Evolutionary conservation across 2,113 vertebrate genomes (phyloP), one percentile per base, ranked within the genome.

Genomic region (Macquaria ambigua): DNA sequence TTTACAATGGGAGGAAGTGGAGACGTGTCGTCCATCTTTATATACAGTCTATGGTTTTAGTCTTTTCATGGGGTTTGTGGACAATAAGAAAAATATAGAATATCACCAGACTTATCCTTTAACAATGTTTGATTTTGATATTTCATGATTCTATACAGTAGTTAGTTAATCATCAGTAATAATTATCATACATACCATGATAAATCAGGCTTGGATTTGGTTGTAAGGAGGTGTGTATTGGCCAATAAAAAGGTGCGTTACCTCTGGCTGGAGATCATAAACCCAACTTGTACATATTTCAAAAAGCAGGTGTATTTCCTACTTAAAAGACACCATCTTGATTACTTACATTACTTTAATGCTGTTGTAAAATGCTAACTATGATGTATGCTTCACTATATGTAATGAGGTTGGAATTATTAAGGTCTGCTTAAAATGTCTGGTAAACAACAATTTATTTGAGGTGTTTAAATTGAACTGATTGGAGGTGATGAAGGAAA

Each of bases 401-500:
- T 12, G 9, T 9, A 37, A 37, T 31, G n/a, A 5, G 46, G 16
- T 20, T 31, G 8, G 16, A 70, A 70, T 25, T 9, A 52, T 28
- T 21, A 6, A 50, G 52, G 25, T 70, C 56, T 5, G 5, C n/a
- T 59, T 31, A 34, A 7, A 8, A 18, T 59, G 14, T 31, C 15
- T 61, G 28, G 28, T 8, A 31, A 16, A 34, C 2, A n/a, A n/a
- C n/a, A n/a, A n/a, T n/a, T n/a, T n/a, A n/a, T 20, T 28, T 15
- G 11, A 2, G 31, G 14, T 43, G 1, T 64, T 77, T 25, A 18
- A 39, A 39, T 64, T 25, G 8, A 20, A 39, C 31, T 12, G 23
- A 62, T 78, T 61, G 67, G 23, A 79, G 15, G 20, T n/a, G 20
- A 41, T 43, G 69, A 31, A 64, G 16, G 66, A 52, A 25, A 46